Base-by-base conservation (phyloP, 2,113 vertebrate genomes). In the Andinoacara biseriatus region DNA sequence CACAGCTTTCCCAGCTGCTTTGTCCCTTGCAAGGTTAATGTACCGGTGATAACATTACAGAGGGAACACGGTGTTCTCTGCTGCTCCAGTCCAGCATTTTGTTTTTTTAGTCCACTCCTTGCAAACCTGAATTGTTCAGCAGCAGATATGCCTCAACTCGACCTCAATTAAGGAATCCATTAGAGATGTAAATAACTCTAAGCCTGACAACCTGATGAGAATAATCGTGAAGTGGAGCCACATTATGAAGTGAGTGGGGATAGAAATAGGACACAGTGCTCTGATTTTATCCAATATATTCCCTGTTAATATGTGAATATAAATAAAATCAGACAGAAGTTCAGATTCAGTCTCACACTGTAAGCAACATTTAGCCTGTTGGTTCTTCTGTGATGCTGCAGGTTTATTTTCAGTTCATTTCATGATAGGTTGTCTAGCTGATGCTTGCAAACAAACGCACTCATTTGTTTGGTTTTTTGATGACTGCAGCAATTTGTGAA, bases 91-190 rank as follows among this genome's bases (percentile, higher is more conserved):
- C 38, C 10, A 20, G 15, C 4, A 15, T 58, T 76, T 59, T 24
- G 26, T 69, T 31, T 62, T 81, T 69, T 49, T 46, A 38, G 24
- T 56, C 59, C 38, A 56, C 69, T 65, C 38, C 40, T 74, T 61
- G 58, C 74, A 82, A 81, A 74, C 78, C 58, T 29, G 54, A 43
- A 24, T 61, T 4, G 22, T 58, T 82, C n/a, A 3, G 29, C 78
- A 33, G 81, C 76, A 65, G 67, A 84, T 65, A 78, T 49, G 63
- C 77, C 83, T 91, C 80, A 24, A 75, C 87, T 91, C 92, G 91
- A 92, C 93, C 87, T 93, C 91, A 92, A 93, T 95, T 94, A 94
- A 82, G 58, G 86, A 92, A 88, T 91, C 91, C 83, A 91, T 91
- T 89, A 90, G 82, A 86, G 77, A 93, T 92, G 92, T 93, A 95